These are phyloP conservation scores for Coregonus sp. DNA, from an alignment of 2,797 vertebrate genomes.

Conservation along the genomic window DNA sequence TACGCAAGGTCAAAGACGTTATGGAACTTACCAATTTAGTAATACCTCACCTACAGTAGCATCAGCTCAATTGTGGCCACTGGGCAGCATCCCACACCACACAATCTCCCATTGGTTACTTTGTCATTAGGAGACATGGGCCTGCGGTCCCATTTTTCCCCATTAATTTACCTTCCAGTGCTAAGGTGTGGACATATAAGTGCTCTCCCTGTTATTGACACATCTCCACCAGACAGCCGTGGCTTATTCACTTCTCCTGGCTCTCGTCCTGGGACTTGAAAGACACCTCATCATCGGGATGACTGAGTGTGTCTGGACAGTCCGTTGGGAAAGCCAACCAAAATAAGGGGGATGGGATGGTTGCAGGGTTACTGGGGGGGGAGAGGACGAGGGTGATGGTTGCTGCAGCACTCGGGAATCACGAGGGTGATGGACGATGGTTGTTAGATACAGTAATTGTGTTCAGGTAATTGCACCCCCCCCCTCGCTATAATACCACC, in stretches of 20 bases:
- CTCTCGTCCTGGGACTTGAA: slow-evolving; percentile 43
- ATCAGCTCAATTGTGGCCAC: neutral
- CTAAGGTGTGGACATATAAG: slow-evolving; percentile 46
- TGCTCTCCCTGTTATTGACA: slow-evolving; percentile 52
- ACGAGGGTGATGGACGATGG: slow-evolving; percentile 77
- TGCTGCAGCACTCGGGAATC: slow-evolving; percentile 46
- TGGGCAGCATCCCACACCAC: slow-evolving; percentile 48
- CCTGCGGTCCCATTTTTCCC: slow-evolving; percentile 44
- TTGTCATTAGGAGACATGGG: slow-evolving; percentile 53
- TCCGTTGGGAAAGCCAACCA: slow-evolving; percentile 68
- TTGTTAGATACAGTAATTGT: slow-evolving; percentile 81
- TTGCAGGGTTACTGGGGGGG: slow-evolving; percentile 55
- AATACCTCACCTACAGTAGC: too few species aligned
- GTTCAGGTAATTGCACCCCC: slow-evolving; percentile 75
- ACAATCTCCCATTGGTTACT: slow-evolving; percentile 57
- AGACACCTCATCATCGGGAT: slow-evolving; percentile 57
- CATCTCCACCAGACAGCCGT: slow-evolving; percentile 46
- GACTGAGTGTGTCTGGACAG: slow-evolving; percentile 74
- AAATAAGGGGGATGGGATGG: slow-evolving; percentile 67
- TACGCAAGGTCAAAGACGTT: neutral
- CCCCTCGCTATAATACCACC: slow-evolving; percentile 31
- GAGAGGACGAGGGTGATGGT: slow-evolving; percentile 69
- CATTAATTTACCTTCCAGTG: slow-evolving; percentile 54
- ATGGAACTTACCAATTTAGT: too few species aligned
- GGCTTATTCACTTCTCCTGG: slow-evolving; percentile 44